These are phyloP conservation scores for Drosophila leontia DNA, from an alignment of 1,140 invertebrate species.

Conservation along the genomic window DNA sequence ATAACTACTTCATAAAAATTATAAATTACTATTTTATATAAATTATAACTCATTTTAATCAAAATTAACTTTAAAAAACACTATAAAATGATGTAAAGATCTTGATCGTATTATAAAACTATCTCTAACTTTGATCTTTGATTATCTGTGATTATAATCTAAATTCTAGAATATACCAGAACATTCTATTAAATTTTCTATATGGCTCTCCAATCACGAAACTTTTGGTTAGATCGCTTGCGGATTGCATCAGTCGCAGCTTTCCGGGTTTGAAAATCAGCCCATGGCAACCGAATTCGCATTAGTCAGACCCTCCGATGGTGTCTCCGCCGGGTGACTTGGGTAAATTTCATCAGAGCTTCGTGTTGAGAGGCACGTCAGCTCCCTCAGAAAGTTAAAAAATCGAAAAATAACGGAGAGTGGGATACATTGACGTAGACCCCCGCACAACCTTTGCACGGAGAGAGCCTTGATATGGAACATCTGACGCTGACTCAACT, in stretches of 20 bases:
- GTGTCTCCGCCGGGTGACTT: constrained; percentile 6
- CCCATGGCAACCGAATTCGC: constrained; percentile 34
- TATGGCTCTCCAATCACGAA: neutral
- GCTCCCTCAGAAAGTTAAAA: constrained; percentile 6
- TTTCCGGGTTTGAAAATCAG: constrained; percentile 11
- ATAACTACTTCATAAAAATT: neutral
- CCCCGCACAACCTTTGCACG: constrained; percentile 9
- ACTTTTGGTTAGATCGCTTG: constrained; percentile 11
- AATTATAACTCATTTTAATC: neutral
- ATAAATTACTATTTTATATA: neutral
- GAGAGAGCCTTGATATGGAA: constrained; percentile 17
- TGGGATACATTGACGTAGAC: constrained; percentile 27
- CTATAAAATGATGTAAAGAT: neutral
- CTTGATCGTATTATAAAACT: neutral
- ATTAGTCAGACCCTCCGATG: constrained; percentile 26
- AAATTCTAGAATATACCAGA: neutral
- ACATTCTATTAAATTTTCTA: neutral
- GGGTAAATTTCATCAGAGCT: constrained; percentile 34
- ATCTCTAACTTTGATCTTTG: neutral
- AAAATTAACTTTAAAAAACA: neutral
- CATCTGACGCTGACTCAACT: constrained; percentile 33
- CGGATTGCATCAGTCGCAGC: constrained; percentile 32
- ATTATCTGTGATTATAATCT: neutral
- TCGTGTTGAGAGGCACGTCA: constrained; percentile 39
- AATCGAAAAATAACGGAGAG: neutral